These are phyloP conservation scores for Rhabdornis inornatus DNA, from an alignment of 2,113 vertebrate genomes.

Conservation along the genomic window DNA sequence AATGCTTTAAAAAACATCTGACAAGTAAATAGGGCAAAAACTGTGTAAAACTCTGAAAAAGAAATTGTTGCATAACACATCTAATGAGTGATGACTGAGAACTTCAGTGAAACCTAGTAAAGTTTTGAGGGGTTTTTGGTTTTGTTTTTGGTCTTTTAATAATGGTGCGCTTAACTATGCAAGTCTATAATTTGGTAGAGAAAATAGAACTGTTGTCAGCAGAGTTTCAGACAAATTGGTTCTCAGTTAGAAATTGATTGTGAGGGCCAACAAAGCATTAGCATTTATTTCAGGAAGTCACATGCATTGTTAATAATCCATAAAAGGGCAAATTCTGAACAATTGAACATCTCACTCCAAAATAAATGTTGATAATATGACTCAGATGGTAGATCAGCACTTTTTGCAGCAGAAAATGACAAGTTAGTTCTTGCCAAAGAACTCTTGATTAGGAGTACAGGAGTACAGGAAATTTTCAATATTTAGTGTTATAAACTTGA, in stretches of 20 bases:
- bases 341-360: neutral
- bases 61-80: neutral
- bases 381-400: conserved; percentile 2
- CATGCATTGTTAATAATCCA: conserved; percentile 14
- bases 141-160: neutral
- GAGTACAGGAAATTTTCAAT: conserved; percentile 6
- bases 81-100: neutral
- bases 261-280: conserved; percentile 30
- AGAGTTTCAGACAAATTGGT: conserved; percentile 46
- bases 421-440: conserved; percentile 11
- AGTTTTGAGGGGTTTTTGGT: neutral
- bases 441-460: neutral
- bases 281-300: conserved; percentile 54
- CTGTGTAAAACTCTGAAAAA: neutral
- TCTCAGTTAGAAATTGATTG: conserved; percentile 41
- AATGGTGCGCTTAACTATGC: neutral
- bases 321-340: conserved; percentile 41
- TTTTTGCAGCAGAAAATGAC: conserved; percentile 5
- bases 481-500: conserved; percentile 17
- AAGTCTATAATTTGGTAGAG: conserved; percentile 5
- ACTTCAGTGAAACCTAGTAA: neutral
- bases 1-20: neutral
- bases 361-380: neutral
- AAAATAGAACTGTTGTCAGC: conserved; percentile 52
- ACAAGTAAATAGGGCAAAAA: neutral